Evolutionary conservation across 2,113 vertebrate genomes (phyloP), one percentile per base, ranked within the genome.

Genomic region (Copsychus sechellarum): DNA sequence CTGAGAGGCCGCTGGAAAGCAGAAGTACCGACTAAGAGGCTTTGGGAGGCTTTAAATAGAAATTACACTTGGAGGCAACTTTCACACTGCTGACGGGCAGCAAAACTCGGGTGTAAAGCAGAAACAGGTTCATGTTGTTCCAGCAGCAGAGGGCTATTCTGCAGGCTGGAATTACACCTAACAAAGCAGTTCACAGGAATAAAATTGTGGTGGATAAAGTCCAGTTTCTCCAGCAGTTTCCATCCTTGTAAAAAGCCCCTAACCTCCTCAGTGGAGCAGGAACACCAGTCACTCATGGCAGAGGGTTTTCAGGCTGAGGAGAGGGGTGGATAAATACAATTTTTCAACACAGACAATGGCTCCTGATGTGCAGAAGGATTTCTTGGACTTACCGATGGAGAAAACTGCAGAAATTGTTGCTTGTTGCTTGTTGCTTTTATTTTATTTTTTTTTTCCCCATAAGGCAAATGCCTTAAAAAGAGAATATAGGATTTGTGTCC

Each of bases 1-100:
- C 81, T 80, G 33, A 50, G 78, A 54, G 72, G 88, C 43, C 36
- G 2, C 85, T 87, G 78, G 47, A 43, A 76, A 92, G 65, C 51
- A 60, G 57, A 73, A 74, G 26, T 0, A 6, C 36, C 8, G 18
- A 21, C 45, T 70, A 85, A 79, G 95, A 78, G 60, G 79, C 54
- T 80, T 84, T 77, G 34, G 73, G 58, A n/a, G 60, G 69, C 40
- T 93, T 56, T 69, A 95, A 92, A 92, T 81, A 90, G 88, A 81
- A 92, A 84, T 92, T 92, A 57, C 69, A 61, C 88, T 93, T 33
- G 4, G 61, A 90, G 69, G 85, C 56, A 40, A 88, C 72, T 72
- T 69, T 73, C 38, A 70, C 58, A 7, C 54, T 43, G 64, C 81
- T 81, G 79, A 67, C 11, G 43, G 31, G 77, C 16, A 7, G 57